A percentile compares a stretch with the other conserved stretches of the same genome.
Conservation (phyloP, 2,797 vertebrate species). For the Garrulus glandarius region DNA sequence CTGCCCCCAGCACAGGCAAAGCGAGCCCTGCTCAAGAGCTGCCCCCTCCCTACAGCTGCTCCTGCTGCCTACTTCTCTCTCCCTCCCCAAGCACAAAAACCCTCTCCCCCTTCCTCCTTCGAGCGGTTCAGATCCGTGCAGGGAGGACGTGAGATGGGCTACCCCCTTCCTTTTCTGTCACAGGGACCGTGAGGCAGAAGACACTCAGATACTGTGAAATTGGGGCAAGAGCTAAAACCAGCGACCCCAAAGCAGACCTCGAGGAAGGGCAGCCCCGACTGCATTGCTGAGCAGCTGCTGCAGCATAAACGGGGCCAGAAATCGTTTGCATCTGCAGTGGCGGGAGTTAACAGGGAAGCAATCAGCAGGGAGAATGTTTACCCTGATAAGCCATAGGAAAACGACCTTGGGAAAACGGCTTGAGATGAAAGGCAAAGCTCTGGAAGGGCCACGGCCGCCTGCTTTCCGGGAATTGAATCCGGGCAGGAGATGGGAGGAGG, state of each 20-base stretch:
- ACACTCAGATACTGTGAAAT: rapidly evolving
- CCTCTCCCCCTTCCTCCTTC: no score
- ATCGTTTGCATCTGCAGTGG: neutral
- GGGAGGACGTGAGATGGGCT: rapidly evolving
- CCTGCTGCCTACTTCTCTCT: rapidly evolving
- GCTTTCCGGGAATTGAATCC: neutral
- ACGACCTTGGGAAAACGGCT: neutral
- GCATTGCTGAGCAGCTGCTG: neutral
- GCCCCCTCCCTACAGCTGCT: neutral
- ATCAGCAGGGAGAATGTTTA: neutral
- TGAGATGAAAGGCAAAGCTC: neutral
- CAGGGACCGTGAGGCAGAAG: neutral
- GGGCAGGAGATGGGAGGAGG: neutral
- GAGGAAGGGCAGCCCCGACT: neutral
- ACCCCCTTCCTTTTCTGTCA: neutral
- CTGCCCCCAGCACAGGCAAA: neutral
- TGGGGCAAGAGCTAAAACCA: neutral
- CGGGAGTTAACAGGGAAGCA: neutral
- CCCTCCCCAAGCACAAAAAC: neutral
- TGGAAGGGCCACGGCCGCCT: neutral
- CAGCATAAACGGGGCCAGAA: neutral
- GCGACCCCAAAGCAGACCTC: neutral
- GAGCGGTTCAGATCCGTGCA: rapidly evolving
- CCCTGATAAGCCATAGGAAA: neutral
- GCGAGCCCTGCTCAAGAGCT: neutral